phyloP scores from a whole-genome alignment of 2,888 invertebrate species.

The Meta bourneti region DNA sequence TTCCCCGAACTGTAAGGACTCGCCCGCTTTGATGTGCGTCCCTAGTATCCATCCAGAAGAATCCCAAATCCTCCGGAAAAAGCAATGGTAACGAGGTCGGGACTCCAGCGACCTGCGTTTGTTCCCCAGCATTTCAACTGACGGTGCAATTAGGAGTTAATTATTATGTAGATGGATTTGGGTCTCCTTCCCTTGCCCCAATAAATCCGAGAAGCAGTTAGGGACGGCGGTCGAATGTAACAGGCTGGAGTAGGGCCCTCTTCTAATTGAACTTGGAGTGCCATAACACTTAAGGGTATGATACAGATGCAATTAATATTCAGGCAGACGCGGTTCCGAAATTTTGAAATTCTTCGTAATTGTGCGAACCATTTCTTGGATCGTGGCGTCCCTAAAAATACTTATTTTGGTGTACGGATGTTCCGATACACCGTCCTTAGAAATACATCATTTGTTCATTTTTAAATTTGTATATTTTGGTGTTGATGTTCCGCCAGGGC shows the following conservation, averaged over 20 bases:
- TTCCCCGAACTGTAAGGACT: no score
- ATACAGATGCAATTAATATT: conserved; percentile 29
- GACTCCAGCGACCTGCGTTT: neutral
- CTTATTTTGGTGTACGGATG: neutral
- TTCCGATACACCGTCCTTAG: no score
- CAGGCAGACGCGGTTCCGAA: neutral
- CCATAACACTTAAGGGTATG: conserved; percentile 19
- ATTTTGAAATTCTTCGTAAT: neutral
- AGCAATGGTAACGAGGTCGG: no score
- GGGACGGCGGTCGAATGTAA: neutral
- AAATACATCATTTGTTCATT: no score
- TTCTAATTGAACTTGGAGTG: conserved; percentile 39
- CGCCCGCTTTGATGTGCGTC: no score
- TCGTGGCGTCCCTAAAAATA: no score
- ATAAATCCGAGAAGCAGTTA: conserved; percentile 23
- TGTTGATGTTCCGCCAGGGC: no score
- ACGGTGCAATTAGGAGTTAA: conserved; percentile 39
- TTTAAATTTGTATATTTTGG: no score
- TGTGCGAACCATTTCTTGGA: neutral
- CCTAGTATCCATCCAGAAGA: no score
- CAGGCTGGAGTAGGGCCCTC: conserved; percentile 11
- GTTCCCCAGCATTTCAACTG: conserved; percentile 2
- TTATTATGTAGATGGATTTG: conserved; percentile 45
- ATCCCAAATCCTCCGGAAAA: no score
- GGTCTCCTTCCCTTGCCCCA: neutral